Conservation (phyloP, 2,113 vertebrate genomes). For the Neolamprologus cancellatus region DNA sequence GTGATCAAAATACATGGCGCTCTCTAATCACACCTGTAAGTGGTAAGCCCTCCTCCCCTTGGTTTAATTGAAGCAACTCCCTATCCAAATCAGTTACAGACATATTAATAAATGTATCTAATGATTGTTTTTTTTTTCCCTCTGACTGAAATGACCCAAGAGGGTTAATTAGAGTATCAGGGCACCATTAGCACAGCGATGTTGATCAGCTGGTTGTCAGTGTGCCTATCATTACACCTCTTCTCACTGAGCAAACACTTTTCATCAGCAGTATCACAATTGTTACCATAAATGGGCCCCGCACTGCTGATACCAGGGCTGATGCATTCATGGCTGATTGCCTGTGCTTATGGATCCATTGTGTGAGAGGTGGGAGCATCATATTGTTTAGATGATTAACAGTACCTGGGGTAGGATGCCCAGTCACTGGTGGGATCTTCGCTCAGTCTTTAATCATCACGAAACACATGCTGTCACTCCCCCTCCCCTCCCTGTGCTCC, state of each 20-base stretch:
- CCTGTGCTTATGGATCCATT: slow-evolving; percentile 7
- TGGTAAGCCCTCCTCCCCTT: not conserved
- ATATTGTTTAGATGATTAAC: slow-evolving; percentile 64
- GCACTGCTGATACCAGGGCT: not conserved
- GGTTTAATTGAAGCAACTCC: not conserved
- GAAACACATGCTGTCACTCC: slow-evolving; percentile 41
- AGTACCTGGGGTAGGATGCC: slow-evolving; percentile 40
- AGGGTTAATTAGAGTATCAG: slow-evolving; percentile 25
- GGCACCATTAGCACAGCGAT: slow-evolving; percentile 25
- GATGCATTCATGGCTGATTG: slow-evolving; percentile 19
- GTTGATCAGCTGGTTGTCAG: not conserved
- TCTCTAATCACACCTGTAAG: slow-evolving; percentile 15
- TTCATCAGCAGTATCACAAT: not conserved
- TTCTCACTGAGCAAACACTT: slow-evolving; percentile 8
- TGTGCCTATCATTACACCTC: not conserved
- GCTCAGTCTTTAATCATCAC: slow-evolving; percentile 42
- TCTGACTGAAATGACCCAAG: not conserved
- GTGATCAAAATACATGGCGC: not conserved
- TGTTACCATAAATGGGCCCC: not conserved
- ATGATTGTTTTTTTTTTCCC: not conserved
- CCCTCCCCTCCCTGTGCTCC: not conserved
- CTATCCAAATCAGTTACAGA: not conserved
- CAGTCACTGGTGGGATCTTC: slow-evolving; percentile 32
- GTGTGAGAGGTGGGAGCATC: not conserved
- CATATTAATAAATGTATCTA: not conserved